Conservation (phyloP, 2,797 vertebrate genomes). For the Nyctibius grandis region DNA sequence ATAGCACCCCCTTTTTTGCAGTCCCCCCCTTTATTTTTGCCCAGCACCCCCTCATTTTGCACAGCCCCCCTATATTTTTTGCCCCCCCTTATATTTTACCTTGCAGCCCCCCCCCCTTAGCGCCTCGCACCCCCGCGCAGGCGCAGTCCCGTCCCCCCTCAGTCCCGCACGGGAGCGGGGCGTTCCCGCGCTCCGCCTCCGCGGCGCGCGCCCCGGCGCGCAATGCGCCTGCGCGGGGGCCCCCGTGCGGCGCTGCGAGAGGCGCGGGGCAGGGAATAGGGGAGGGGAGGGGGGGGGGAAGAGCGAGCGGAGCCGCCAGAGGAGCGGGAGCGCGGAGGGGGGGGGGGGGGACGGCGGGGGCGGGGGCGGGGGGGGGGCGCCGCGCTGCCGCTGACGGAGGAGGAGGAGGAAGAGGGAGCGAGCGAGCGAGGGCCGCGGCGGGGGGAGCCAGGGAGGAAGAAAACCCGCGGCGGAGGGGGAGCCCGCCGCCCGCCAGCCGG, state of each 20-base stretch:
- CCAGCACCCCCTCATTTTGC: background rate
- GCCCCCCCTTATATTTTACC: background rate
- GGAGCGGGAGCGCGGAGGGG: background rate
- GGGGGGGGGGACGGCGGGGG: background rate
- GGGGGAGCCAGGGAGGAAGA: background rate
- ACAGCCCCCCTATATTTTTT: background rate
- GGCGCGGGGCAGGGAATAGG: background rate
- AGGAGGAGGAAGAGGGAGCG: background rate
- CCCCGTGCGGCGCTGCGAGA: conserved; percentile 10
- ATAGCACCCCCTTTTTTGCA: too few relatives aligned
- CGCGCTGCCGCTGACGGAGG: conserved; percentile 4
- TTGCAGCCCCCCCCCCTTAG: background rate
- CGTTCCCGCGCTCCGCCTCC: background rate
- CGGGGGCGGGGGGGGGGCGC: conserved; percentile 27
- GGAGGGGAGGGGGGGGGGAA: background rate
- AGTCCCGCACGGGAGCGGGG: background rate
- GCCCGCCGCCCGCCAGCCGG: conserved; percentile 65
- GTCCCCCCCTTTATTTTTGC: too few relatives aligned
- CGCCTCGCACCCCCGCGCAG: too few relatives aligned
- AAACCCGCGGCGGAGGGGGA: conserved; percentile 42
- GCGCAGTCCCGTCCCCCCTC: too few relatives aligned
- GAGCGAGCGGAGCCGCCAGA: conserved; percentile 31
- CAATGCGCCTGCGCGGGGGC: conserved; percentile 54
- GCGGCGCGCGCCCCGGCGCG: background rate
- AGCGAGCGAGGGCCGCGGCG: conserved; percentile 27